Evolutionary conservation across 2,113 vertebrate genomes (phyloP).

Genomic region (Microtus ochrogaster): DNA sequence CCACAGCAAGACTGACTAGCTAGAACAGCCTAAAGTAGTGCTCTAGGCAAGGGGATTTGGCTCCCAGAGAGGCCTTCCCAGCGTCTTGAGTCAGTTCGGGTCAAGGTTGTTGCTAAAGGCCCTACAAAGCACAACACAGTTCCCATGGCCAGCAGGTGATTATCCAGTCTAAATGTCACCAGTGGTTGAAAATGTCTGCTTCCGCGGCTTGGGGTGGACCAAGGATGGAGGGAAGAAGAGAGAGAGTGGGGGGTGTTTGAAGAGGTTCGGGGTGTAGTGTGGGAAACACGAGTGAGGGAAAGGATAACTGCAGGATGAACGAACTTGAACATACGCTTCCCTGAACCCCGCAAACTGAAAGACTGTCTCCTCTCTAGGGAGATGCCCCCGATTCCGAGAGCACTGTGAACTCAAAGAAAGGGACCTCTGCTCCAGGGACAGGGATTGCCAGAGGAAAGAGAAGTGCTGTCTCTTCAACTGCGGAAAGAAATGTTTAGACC

Average conservation of each 20-base stretch:
- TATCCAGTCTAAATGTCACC: background rate
- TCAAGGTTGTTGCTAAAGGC: background rate
- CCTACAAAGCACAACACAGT: background rate
- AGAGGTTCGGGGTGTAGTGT: background rate
- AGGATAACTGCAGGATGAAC: background rate
- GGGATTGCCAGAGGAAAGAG: background rate
- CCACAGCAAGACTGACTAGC: background rate
- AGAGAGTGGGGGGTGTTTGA: background rate
- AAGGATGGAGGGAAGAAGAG: background rate
- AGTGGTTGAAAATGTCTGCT: background rate
- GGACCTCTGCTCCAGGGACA: constrained; percentile 8
- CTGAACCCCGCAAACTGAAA: background rate
- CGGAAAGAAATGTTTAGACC: constrained; percentile 65
- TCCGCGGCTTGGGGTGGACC: background rate
- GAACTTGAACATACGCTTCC: background rate
- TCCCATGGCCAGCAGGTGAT: background rate
- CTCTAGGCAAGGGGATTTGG: background rate
- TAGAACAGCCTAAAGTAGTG: background rate
- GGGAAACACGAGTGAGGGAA: background rate
- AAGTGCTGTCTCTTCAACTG: constrained; percentile 72
- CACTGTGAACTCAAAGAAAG: constrained; percentile 61
- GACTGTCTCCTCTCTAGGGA: constrained; percentile 40
- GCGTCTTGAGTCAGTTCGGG: background rate
- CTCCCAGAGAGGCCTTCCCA: background rate
- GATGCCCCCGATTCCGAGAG: constrained; percentile 64